Conservation (phyloP, 2,888 invertebrate genomes). For the Acleris sparsana region DNA sequence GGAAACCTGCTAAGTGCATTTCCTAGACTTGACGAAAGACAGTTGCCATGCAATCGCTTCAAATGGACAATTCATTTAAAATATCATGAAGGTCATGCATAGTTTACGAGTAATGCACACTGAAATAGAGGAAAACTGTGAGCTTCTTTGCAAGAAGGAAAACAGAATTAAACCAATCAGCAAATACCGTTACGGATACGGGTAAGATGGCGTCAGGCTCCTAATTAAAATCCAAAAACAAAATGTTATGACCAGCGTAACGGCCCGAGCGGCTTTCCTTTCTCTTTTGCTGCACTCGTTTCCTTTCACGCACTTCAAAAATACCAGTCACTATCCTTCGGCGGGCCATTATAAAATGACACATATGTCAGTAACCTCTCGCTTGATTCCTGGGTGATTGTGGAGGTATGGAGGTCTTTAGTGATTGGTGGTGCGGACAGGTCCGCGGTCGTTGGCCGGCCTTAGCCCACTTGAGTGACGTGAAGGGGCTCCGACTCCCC, state of each 20-base stretch:
- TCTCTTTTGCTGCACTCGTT: slow-evolving; percentile 65
- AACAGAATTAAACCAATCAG: background rate
- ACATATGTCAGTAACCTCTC: slow-evolving; percentile 40
- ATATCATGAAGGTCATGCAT: slow-evolving; percentile 7
- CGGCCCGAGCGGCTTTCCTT: slow-evolving; percentile 52
- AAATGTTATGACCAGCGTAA: slow-evolving; percentile 21
- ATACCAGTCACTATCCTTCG: slow-evolving; percentile 49
- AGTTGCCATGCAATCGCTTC: background rate
- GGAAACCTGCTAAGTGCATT: slow-evolving; percentile 26
- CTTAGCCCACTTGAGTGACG: slow-evolving; percentile 78
- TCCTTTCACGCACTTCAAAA: slow-evolving; percentile 62
- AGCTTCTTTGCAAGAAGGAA: background rate
- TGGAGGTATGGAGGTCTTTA: slow-evolving; percentile 50
- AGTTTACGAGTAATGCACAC: background rate
- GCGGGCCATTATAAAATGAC: slow-evolving; percentile 49
- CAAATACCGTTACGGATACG: background rate
- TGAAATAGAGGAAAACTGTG: background rate
- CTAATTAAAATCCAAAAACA: slow-evolving; percentile 25
- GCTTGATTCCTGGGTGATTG: slow-evolving; percentile 36
- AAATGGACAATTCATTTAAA: background rate
- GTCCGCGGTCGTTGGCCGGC: slow-evolving; percentile 73
- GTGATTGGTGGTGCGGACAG: slow-evolving; percentile 49
- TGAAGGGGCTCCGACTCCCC: slow-evolving; percentile 71
- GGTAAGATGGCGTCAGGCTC: slow-evolving; percentile 15
- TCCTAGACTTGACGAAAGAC: slow-evolving; percentile 20